Conservation (phyloP, 2,888 invertebrate genomes). For the Catonia carolina region DNA sequence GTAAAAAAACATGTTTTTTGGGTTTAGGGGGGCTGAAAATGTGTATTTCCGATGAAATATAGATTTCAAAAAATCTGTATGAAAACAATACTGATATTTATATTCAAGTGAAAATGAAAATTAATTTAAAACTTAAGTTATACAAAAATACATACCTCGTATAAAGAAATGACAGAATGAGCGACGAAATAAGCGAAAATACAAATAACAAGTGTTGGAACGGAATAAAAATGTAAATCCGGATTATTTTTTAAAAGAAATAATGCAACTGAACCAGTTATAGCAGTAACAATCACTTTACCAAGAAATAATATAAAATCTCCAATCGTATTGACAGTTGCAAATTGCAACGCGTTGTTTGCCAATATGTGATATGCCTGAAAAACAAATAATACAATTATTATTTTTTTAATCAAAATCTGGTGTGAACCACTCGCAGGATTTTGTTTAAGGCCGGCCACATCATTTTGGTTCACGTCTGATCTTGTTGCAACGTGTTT, state of each 20-base stretch:
- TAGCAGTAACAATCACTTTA: conserved; percentile 71
- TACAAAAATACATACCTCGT: conserved; percentile 73
- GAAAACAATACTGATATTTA: no score
- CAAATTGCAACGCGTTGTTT: conserved; percentile 77
- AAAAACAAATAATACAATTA: conserved; percentile 14
- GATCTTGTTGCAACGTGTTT: no score
- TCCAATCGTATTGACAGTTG: conserved; percentile 86
- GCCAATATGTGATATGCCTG: conserved; percentile 82
- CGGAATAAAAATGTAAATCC: conserved; percentile 73
- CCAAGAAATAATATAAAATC: conserved; percentile 89
- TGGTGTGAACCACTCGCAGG: no score
- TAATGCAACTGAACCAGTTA: conserved; percentile 72
- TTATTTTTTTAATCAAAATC: conserved; percentile 8
- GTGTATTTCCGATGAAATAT: no score
- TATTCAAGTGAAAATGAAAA: no score
- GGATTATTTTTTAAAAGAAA: conserved; percentile 65
- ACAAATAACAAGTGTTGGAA: conserved; percentile 76
- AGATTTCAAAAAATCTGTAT: no score
- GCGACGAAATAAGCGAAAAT: conserved; percentile 87
- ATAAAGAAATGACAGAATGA: conserved; percentile 86
- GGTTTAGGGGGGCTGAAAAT: no score
- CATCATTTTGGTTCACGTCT: no score
- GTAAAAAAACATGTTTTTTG: no score
- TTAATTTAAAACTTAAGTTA: no score
- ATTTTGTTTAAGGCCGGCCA: no score